Base-by-base conservation (phyloP, 2,888 invertebrate genomes). In the Mechanitis mazaeus region DNA sequence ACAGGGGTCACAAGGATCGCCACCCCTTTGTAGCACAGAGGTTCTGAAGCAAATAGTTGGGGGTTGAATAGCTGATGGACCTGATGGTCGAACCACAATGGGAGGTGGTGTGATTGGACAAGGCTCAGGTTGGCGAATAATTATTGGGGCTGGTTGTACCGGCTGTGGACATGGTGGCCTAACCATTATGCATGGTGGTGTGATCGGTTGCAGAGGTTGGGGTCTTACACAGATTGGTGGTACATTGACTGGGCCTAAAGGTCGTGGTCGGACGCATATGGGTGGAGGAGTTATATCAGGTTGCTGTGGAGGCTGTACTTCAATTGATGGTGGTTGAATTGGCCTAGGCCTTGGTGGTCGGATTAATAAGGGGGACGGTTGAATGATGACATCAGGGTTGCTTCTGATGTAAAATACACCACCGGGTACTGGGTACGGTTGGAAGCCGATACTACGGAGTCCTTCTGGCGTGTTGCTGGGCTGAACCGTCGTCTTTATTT, bases 341-440 rank as follows among this genome's bases (percentile, higher is more conserved):
- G 82, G 75, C 0, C 69, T 60, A 0, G 79, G 60, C 2, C 72
- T 72, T 0, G 73, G 73, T 0, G 83, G 84, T 4, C 75, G 71
- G 38, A 86, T 78, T 2, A 84, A 68, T 67, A 87, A 83, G 0
- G 87, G 72, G 0, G 87, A 84, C 0, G 85, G 85, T 53, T 84
- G 85, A 65, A 87, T 81, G 60, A 82, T 62, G 1, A 84, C 75
- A 66, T 84, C 83, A 2, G 87, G 85, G 38, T 78, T 75, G 0
- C 75, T 71, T 7, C 72, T 70, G 59, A 86, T 66, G 78, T 65
- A 84, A 71, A 87, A 75, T 3, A 74, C 75, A 4, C 87, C 87
- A 0, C 86, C 86, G 0, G 80, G 79, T 0, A 87, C 83, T 1
- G 75, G 68, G 38, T 83, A 60, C 1, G 75, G 69, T 57, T 76